Evolutionary conservation across 2,888 invertebrate species (phyloP).

Genomic region (Diabrotica balteata): DNA sequence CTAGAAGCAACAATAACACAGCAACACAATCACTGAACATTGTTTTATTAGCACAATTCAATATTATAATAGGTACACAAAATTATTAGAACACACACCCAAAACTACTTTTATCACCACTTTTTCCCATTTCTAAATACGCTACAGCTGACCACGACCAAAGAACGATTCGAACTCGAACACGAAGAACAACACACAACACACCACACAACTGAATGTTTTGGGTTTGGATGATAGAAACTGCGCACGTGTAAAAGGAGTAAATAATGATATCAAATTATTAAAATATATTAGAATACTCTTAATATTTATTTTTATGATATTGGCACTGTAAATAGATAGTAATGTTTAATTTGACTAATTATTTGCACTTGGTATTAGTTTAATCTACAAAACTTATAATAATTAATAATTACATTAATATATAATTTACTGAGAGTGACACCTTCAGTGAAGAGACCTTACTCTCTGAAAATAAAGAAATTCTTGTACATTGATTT

Average conservation of each 20-base stretch:
- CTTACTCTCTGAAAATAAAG: no score
- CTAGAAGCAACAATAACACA: constrained; percentile 72
- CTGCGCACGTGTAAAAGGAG: constrained; percentile 20
- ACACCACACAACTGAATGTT: constrained; percentile 18
- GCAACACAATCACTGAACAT: constrained; percentile 57
- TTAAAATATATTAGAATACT: no score
- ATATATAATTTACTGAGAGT: no score
- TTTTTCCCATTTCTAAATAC: constrained; percentile 30
- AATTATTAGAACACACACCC: constrained; percentile 40
- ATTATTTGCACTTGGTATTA: no score
- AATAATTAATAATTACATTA: no score
- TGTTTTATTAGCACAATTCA: constrained; percentile 34
- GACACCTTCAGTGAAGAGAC: no score
- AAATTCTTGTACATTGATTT: no score
- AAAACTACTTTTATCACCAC: constrained; percentile 35
- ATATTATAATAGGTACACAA: constrained; percentile 29
- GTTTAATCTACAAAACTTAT: no score
- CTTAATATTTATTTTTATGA: no score
- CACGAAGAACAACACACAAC: constrained; percentile 24
- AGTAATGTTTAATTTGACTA: no score
- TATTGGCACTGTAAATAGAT: no score
- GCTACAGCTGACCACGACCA: constrained; percentile 34
- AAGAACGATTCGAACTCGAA: constrained; percentile 17
- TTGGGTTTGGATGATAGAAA: constrained; percentile 14
- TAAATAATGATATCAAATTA: no score